Evolutionary conservation across 2,888 invertebrate species (phyloP).

Genomic region (Coleophora flavipennella): DNA sequence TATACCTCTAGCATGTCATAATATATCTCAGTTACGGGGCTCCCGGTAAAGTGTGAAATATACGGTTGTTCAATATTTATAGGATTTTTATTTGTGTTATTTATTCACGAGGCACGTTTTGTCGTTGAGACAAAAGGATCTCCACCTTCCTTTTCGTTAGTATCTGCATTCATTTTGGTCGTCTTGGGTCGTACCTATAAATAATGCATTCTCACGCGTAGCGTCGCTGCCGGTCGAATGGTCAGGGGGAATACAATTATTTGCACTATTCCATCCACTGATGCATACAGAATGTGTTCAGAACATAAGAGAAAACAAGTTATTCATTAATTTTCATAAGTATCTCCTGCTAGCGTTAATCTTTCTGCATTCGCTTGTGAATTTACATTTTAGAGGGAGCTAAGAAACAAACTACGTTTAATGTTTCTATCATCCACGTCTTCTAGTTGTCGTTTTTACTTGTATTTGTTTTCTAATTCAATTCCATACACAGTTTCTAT

Average conservation of each 20-base stretch:
- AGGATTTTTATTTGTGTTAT: conserved; percentile 66
- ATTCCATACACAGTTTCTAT: too few relatives aligned
- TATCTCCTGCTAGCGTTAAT: too few relatives aligned
- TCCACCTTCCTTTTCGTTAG: conserved; percentile 57
- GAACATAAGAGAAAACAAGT: background rate
- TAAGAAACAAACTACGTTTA: too few relatives aligned
- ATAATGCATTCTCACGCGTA: conserved; percentile 71
- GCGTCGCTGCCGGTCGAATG: conserved; percentile 34
- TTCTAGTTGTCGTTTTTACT: too few relatives aligned
- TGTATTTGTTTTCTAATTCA: too few relatives aligned
- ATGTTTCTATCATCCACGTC: too few relatives aligned
- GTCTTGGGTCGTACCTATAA: conserved; percentile 56
- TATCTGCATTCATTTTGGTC: conserved; percentile 66
- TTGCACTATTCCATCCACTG: conserved; percentile 28
- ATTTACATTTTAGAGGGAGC: too few relatives aligned
- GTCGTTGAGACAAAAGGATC: conserved; percentile 53
- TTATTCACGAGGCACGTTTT: conserved; percentile 63
- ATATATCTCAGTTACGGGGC: conserved; percentile 59
- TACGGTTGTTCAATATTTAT: conserved; percentile 67
- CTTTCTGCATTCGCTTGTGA: too few relatives aligned
- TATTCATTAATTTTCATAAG: too few relatives aligned
- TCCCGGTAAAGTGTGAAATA: conserved; percentile 64
- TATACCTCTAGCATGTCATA: conserved; percentile 54
- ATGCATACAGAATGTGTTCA: conserved; percentile 29
- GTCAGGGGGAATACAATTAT: conserved; percentile 52